Base-by-base conservation (phyloP, 2,888 invertebrate genomes). In the Ophion ellenae region DNA sequence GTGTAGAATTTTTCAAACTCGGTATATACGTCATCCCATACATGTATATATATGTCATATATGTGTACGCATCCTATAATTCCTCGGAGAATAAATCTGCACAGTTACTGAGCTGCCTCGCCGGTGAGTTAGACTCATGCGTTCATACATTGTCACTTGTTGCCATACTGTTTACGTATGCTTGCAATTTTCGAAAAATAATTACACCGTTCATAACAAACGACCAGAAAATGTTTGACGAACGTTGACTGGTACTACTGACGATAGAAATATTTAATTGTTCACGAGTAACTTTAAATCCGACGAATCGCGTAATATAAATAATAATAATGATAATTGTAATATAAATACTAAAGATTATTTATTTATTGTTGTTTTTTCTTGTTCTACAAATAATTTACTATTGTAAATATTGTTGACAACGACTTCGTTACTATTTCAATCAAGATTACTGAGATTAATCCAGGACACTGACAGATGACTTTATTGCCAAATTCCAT, bases 81-180 rank as follows among this genome's bases (percentile, higher is more conserved):
- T 45, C n/a, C 47, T 75, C 17, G 45, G 53, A 74, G 63, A 73
- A 20, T 69, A 77, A 71, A 74, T 73, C 81, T 74, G 69, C 77
- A 73, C 81, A 77, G 81, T 78, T 63, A 61, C 84, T 67, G 69
- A 77, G 47, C 67, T 85, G 84, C 73, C 81, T 63, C 47, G 57
- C 47, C 59, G 84, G 84, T 85, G 84, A 85, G 84, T 83, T 66
- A 77, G 67, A 63, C 61, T 80, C 80, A 17, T 73, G 81, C 69
- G 63, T 74, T 24, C 36, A 36, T 70, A 73, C 81, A 40, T 66
- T 45, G 47, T 81, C 81, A 81, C 84, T 81, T 85, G 84, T 85
- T 85, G 84, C 84, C 84, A 74, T 59, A 28, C 63, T 85, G 74
- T 81, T 67, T 59, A 77, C 81, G 36, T 5, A 36, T 66, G 32